Conservation (phyloP, 2,888 invertebrate genomes). For the Athalia rosae region DNA sequence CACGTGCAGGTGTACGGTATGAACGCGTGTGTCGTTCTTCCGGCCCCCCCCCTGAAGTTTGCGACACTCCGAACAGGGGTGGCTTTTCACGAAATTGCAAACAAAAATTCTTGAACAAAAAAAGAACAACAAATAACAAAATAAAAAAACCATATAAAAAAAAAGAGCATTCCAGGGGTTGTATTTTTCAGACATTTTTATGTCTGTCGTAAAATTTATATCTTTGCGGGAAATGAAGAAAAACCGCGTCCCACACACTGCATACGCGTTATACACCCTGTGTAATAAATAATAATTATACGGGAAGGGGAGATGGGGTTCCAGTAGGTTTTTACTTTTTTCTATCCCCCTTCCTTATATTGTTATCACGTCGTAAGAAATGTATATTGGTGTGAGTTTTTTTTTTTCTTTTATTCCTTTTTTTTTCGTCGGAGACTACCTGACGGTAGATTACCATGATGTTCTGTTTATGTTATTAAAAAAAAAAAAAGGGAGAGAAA, state of each 20-base stretch:
- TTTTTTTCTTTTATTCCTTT: no score
- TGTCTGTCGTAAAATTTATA: constrained; percentile 15
- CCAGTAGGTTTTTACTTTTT: not conserved
- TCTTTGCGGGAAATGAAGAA: constrained; percentile 15
- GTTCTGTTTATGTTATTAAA: not conserved
- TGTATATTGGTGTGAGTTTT: no score
- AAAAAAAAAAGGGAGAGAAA: not conserved
- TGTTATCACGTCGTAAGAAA: not conserved
- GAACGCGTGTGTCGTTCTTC: no score
- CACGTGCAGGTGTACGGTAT: no score
- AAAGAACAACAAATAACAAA: no score
- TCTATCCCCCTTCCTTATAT: not conserved
- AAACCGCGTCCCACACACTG: not conserved
- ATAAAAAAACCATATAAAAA: no score
- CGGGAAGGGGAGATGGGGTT: not conserved
- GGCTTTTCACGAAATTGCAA: no score
- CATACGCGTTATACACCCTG: not conserved
- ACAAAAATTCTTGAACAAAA: no score
- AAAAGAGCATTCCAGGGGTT: not conserved
- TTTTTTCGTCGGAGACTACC: no score
- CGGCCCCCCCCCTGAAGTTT: no score
- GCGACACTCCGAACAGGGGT: no score
- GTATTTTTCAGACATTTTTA: not conserved
- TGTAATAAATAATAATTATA: constrained; percentile 23
- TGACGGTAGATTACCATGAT: no score